A percentile compares a stretch with the other conserved stretches of the same genome.
Evolutionary conservation across 2,797 vertebrate genomes (phyloP).

Genomic region (Platalea minor): DNA sequence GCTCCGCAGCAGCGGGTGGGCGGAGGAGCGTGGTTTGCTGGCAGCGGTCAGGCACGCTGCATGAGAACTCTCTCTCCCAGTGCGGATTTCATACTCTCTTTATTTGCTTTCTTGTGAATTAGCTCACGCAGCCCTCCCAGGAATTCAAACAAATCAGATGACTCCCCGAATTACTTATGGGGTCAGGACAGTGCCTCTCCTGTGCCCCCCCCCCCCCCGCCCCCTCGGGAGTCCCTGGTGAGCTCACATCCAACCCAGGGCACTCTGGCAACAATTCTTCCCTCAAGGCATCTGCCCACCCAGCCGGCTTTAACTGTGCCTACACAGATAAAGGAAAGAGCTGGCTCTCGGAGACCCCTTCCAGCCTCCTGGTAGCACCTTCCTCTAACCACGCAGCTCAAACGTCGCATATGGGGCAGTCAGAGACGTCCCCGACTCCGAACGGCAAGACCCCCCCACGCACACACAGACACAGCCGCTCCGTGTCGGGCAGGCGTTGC

Average conservation of each 20-base stretch:
- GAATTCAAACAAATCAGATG: rapidly evolving
- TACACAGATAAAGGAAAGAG: background rate
- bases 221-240: no score
- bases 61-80: rapidly evolving
- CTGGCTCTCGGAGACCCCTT: background rate
- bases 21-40: background rate
- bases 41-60: rapidly evolving
- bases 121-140: background rate
- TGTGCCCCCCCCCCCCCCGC: no score
- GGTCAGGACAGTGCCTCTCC: background rate
- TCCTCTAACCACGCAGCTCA: background rate
- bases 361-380: background rate
- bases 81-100: rapidly evolving
- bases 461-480: no score
- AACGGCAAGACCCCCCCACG: rapidly evolving
- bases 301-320: background rate
- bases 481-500: rapidly evolving
- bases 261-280: background rate
- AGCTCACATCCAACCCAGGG: background rate
- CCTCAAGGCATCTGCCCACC: background rate
- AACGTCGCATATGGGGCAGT: rapidly evolving
- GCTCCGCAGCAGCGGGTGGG: rapidly evolving
- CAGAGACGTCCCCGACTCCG: background rate
- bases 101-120: background rate
- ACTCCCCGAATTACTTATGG: background rate